A percentile compares a stretch with the other conserved stretches of the same genome.
These are phyloP conservation scores for Sardinella longiceps DNA, from an alignment of 2,797 vertebrate species.

Conservation along the genomic window DNA sequence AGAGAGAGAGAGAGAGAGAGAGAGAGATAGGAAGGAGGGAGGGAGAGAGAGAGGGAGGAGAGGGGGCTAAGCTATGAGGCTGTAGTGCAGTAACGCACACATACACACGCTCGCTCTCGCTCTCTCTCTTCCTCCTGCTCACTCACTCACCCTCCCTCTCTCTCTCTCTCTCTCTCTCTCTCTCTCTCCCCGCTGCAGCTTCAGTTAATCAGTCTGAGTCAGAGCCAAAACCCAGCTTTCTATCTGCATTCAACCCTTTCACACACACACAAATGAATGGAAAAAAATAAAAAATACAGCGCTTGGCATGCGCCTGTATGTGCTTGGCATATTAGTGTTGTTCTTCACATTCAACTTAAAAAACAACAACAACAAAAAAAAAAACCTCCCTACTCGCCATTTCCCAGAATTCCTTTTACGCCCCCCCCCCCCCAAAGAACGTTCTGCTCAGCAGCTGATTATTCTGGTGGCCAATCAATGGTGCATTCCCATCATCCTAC, in stretches of 20 bases:
- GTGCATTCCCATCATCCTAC: not conserved
- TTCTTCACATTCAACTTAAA: not conserved
- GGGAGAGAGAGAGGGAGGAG: conserved; percentile 30
- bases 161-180: conserved; percentile 51
- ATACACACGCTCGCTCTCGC: conserved; percentile 59
- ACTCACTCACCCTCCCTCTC: conserved; percentile 52
- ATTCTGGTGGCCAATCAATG: conserved; percentile 2
- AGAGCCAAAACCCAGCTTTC: conserved; percentile 75
- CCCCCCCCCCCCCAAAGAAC: not conserved
- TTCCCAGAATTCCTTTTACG: not conserved
- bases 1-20: conserved; percentile 54
- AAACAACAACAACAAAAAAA: not conserved
- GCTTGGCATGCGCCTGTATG: too few species aligned
- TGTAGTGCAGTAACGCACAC: conserved; percentile 73
- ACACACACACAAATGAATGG: conserved; percentile 39
- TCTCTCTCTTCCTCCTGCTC: conserved; percentile 40
- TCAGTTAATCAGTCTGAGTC: conserved; percentile 92
- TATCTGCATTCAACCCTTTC: conserved; percentile 52
- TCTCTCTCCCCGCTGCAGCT: conserved; percentile 86
- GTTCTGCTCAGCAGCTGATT: not conserved
- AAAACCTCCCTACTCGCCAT: too few species aligned
- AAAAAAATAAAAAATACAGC: conserved; percentile 22
- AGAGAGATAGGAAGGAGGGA: conserved; percentile 29
- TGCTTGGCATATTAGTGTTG: not conserved
- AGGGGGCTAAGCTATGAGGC: conserved; percentile 58